Evolutionary conservation across 2,797 vertebrate species (phyloP), one percentile per base, ranked within the genome.

Genomic region (Argya squamiceps): DNA sequence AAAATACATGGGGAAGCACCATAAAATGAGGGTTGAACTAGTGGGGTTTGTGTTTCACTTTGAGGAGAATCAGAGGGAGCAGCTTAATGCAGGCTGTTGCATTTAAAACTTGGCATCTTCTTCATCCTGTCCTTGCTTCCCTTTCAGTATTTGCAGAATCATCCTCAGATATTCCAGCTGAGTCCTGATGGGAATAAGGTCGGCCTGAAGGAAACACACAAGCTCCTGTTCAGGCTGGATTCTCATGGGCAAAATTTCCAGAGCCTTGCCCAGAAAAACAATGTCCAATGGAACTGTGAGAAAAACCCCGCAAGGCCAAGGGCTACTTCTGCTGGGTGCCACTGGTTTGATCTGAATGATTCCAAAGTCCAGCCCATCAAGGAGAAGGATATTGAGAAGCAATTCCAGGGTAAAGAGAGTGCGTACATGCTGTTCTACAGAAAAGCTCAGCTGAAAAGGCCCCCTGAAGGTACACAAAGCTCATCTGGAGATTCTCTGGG

Each of bases 391-490:
- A 99, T 99, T 89, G 98, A 99, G 97, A 99, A 99, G 96, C 99
- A 99, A 88, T 99, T 99, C 96, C 99, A 99, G 98, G 99, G 99
- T 63, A 99, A 99, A 97, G 99, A 99, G 97, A 99, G 99, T 44
- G 99, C 99, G 83, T 99, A 99, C 98, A 99, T 99, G 99, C 97
- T 99, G 92, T 99, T 99, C 95, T 99, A 99, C 96, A 98, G 99
- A 84, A 99, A 99, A 97, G 98, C 98, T 77, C 98, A 97, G 84
- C 97, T 99, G 91, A 97, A 98, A 91, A 98, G 99, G 84, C 99
- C 99, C 1, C 80, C 81, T 24, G 98, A 99, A 98, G 99, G 99
- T 99, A 94, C 16, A 82, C 59, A 64, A 8, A 76, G 19, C 11
- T 88, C 34, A 27, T 39, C 44, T 56, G 87, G 18, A 15, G 22